Percentiles rank a stretch among this genome's conserved stretches.
These are phyloP conservation scores for Cervus canadensis DNA, from an alignment of 2,113 vertebrate species.

Conservation along the genomic window DNA sequence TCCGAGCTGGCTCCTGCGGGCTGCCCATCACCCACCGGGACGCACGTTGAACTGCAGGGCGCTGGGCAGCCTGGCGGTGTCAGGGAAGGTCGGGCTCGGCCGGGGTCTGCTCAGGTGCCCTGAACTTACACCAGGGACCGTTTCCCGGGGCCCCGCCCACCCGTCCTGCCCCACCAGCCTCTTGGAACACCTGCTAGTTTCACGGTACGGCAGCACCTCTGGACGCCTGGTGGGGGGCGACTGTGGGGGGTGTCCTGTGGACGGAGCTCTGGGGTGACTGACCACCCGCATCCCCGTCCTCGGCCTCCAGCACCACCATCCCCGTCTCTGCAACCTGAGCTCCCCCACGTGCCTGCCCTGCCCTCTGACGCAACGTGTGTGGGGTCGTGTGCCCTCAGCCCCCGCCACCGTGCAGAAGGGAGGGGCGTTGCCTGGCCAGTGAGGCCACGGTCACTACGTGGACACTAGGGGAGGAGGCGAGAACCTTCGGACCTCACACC, in stretches of 20 bases:
- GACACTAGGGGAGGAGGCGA: accelerated
- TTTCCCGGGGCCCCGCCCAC: accelerated
- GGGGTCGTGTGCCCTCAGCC: not conserved
- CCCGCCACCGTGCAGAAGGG: not conserved
- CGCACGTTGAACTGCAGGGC: accelerated
- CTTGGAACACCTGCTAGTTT: accelerated
- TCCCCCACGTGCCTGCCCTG: not conserved
- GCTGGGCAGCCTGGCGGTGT: not conserved
- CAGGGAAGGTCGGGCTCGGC: not conserved
- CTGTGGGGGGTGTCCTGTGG: accelerated
- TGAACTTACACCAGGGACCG: accelerated
- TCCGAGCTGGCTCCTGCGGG: not conserved
- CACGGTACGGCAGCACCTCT: accelerated
- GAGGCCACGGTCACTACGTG: accelerated
- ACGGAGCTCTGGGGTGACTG: not conserved
- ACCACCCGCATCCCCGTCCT: accelerated
- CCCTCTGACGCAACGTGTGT: not conserved
- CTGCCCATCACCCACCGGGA: accelerated
- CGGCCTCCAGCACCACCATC: not conserved
- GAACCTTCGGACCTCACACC: not conserved
- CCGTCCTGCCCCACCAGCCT: accelerated
- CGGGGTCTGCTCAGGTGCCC: accelerated
- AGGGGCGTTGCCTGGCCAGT: not conserved
- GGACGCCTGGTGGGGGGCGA: accelerated
- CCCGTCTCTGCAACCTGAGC: not conserved